Percentiles rank a stretch among this genome's conserved stretches.
These are phyloP conservation scores for Scolopax mira DNA, from an alignment of 2,113 vertebrate species.

Conservation along the genomic window DNA sequence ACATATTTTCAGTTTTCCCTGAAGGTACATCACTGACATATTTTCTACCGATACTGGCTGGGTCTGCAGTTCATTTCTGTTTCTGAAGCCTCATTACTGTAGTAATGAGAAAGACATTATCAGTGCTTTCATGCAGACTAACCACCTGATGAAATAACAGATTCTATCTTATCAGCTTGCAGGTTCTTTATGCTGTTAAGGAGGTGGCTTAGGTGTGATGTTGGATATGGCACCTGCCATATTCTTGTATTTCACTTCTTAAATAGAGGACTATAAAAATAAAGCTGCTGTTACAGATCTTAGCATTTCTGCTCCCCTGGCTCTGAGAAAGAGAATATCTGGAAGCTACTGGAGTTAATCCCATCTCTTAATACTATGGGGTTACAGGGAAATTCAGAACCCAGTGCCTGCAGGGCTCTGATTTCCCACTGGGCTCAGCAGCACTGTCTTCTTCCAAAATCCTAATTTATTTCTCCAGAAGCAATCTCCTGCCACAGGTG, in stretches of 20 bases:
- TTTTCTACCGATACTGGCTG: background rate
- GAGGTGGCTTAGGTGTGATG: background rate
- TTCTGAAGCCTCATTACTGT: background rate
- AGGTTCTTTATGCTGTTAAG: background rate
- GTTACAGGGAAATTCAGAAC: background rate
- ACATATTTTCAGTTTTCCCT: slow-evolving; percentile 66
- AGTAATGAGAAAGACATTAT: background rate
- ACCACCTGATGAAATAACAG: background rate
- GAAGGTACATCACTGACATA: slow-evolving; percentile 62
- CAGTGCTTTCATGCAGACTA: background rate
- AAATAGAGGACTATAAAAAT: background rate
- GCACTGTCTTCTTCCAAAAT: background rate
- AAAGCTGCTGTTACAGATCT: background rate
- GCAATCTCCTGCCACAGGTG: background rate
- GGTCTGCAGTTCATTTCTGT: background rate
- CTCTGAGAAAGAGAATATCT: background rate
- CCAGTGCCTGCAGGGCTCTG: background rate
- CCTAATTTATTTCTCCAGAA: background rate
- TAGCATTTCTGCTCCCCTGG: background rate
- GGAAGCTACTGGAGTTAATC: background rate
- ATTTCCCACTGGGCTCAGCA: background rate
- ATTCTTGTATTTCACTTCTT: background rate
- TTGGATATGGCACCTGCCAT: background rate
- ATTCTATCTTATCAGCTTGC: background rate
- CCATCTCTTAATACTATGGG: background rate